These are phyloP conservation scores for Heteronetta atricapilla DNA, from an alignment of 2,113 vertebrate species.

Conservation along the genomic window DNA sequence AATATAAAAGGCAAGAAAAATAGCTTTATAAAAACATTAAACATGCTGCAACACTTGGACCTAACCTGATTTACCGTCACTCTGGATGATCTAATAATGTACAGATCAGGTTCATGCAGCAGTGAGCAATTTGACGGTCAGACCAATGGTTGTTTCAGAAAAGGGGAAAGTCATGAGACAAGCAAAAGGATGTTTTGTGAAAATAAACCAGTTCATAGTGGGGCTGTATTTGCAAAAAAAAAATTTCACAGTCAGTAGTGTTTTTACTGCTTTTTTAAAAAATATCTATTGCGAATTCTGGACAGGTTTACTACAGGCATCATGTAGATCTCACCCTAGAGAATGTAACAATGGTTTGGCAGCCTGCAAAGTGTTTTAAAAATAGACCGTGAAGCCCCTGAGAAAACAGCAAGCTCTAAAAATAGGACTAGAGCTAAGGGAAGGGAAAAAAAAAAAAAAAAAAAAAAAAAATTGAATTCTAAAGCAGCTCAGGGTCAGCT, in stretches of 20 bases:
- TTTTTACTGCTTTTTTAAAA: neutral
- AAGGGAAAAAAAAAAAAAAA: neutral
- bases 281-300: neutral
- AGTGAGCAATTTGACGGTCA: constrained; percentile 35
- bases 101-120: constrained; percentile 61
- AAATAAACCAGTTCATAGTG: neutral
- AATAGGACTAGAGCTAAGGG: constrained; percentile 19
- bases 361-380: constrained; percentile 54
- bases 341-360: constrained; percentile 57
- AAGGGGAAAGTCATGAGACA: constrained; percentile 26
- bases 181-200: neutral
- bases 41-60: neutral
- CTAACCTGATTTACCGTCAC: constrained; percentile 37
- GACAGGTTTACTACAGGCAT: neutral
- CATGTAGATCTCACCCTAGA: neutral
- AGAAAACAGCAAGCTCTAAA: constrained; percentile 58
- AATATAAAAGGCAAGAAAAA: neutral
- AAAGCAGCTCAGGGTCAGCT: constrained; percentile 54
- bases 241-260: neutral
- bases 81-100: constrained; percentile 56
- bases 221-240: neutral
- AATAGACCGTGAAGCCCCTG: constrained; percentile 66
- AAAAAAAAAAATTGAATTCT: neutral
- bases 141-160: constrained; percentile 7
- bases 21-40: neutral